These are phyloP conservation scores for Aurelia sp. DNA, from an alignment of 30 jellyfish, hydroid and myxozoan genomes.

Conservation along the genomic window DNA sequence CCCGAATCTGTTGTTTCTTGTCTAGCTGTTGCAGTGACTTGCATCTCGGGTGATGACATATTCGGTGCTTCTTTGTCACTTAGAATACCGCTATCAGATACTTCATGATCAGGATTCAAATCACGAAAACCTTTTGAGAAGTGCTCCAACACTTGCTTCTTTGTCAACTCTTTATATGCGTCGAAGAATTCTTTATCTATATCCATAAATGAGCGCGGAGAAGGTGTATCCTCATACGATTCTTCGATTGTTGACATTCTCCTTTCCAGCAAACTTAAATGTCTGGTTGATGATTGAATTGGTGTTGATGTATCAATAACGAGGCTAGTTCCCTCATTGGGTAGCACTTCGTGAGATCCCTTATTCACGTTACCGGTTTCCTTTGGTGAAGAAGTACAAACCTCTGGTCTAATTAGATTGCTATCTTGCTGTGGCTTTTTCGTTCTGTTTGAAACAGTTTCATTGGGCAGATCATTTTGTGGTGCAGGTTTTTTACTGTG, in stretches of 20 bases:
- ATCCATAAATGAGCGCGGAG: constrained; percentile 51
- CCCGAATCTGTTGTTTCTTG: neutral
- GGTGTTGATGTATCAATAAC: neutral
- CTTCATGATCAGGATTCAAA: neutral
- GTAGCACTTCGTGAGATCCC: no score
- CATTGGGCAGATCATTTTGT: neutral
- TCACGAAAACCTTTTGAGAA: neutral
- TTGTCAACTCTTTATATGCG: constrained; percentile 23
- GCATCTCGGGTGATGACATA: neutral
- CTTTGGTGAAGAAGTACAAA: neutral
- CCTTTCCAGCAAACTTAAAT: constrained; percentile 18
- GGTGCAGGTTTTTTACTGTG: no score
- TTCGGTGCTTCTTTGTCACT: neutral
- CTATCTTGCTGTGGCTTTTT: neutral
- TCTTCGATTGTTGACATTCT: constrained; percentile 75
- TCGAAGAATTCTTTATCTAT: constrained; percentile 25
- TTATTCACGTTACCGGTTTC: neutral
- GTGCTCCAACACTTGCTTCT: neutral
- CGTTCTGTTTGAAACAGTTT: no score
- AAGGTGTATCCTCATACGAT: constrained; percentile 60
- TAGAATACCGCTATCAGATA: neutral
- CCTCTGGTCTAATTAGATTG: no score
- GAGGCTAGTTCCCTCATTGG: no score
- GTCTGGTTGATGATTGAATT: neutral
- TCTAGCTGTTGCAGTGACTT: neutral